Evolutionary conservation across 2,113 vertebrate genomes (phyloP).

Genomic region (Pristiophorus japonicus): DNA sequence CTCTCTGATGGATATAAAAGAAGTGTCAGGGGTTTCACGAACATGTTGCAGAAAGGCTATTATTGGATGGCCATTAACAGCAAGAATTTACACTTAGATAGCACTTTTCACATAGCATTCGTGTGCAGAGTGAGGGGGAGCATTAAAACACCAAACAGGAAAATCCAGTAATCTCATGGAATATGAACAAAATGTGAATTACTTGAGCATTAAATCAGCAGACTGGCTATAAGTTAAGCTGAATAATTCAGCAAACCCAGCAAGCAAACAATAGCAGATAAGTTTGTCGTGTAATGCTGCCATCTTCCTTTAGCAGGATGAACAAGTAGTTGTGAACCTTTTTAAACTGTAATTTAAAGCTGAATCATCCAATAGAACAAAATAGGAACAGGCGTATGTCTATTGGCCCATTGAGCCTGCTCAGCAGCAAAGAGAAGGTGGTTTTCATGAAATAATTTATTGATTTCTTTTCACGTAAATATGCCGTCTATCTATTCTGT

Average conservation of each 20-base stretch:
- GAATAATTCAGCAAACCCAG: neutral
- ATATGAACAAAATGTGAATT: neutral
- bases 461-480: neutral
- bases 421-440: neutral
- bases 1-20: neutral
- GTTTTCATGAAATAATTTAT: neutral
- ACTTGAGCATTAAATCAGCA: neutral
- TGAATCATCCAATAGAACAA: neutral
- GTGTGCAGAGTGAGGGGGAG: no score
- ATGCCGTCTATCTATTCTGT: neutral
- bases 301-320: neutral
- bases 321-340: neutral
- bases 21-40: neutral
- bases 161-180: neutral
- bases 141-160: neutral
- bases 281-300: neutral
- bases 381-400: neutral
- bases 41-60: neutral
- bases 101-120: neutral
- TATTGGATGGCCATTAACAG: neutral
- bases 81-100: neutral
- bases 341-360: neutral
- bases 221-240: neutral
- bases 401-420: neutral
- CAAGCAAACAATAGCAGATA: neutral